Conservation (phyloP, 1,140 invertebrate genomes). For the Drosophila pallidifrons region DNA sequence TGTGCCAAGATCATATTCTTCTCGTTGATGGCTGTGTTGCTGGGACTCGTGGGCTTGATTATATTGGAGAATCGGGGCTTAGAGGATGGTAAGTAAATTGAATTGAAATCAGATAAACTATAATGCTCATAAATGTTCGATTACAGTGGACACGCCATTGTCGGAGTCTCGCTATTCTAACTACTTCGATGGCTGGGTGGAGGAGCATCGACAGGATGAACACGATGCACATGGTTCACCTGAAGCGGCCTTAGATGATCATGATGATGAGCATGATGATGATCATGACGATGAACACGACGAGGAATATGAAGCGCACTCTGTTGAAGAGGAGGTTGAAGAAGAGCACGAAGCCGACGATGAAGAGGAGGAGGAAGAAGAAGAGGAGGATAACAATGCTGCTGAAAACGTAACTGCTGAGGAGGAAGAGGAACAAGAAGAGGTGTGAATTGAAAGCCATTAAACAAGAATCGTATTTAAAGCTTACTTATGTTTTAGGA, state of each 20-base stretch:
- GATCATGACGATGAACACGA: slow-evolving; percentile 79
- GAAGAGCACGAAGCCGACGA: slow-evolving; percentile 62
- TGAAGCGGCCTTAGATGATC: slow-evolving; percentile 66
- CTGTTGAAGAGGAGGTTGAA: slow-evolving; percentile 73
- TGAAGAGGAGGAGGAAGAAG: slow-evolving; percentile 75
- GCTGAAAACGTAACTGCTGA: slow-evolving; percentile 81
- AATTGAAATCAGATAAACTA: neutral
- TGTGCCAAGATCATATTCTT: slow-evolving; percentile 94
- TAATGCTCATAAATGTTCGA: neutral
- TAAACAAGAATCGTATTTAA: neutral
- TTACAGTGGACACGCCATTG: slow-evolving; percentile 89
- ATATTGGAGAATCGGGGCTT: slow-evolving; percentile 92
- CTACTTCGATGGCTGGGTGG: slow-evolving; percentile 92
- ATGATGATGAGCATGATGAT: slow-evolving; percentile 80
- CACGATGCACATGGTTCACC: slow-evolving; percentile 85
- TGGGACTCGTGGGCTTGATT: slow-evolving; percentile 90
- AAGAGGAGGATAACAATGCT: slow-evolving; percentile 81
- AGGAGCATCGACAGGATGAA: slow-evolving; percentile 87
- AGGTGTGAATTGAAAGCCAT: neutral
- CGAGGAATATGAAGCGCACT: slow-evolving; percentile 71
- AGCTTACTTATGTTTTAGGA: neutral
- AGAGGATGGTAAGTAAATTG: slow-evolving; percentile 88
- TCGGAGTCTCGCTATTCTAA: slow-evolving; percentile 90
- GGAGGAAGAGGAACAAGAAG: slow-evolving; percentile 56
- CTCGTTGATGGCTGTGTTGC: slow-evolving; percentile 88